Conservation (phyloP, 2,888 invertebrate genomes). For the Chromoteleia sp. region DNA sequence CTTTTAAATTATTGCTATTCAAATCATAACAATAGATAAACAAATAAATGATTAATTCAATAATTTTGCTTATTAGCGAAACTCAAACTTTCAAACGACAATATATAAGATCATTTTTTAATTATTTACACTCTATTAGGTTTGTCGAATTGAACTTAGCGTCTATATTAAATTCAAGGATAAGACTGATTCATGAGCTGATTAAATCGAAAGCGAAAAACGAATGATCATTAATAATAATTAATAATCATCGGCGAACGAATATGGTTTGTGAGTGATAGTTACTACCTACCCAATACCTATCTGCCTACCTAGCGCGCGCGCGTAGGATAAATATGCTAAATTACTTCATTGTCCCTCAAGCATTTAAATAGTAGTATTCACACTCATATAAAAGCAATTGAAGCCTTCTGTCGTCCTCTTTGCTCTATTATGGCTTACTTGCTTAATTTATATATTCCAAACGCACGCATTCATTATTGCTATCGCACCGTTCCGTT, state of each 20-base stretch:
- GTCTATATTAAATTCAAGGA: conserved; percentile 35
- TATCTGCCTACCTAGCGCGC: conserved; percentile 43
- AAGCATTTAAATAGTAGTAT: conserved; percentile 65
- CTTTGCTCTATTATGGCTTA: conserved; percentile 59
- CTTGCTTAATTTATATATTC: conserved; percentile 50
- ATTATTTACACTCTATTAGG: conserved; percentile 10
- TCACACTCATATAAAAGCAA: conserved; percentile 58
- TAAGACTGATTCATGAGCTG: conserved; percentile 25
- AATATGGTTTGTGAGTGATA: conserved; percentile 42
- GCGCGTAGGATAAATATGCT: conserved; percentile 66
- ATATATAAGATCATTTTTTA: no score
- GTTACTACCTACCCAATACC: conserved; percentile 58
- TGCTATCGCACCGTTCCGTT: conserved; percentile 40
- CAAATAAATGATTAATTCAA: no score
- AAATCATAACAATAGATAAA: no score
- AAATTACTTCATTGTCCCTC: conserved; percentile 60
- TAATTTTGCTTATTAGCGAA: no score
- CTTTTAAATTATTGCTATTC: no score
- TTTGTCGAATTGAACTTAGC: not conserved
- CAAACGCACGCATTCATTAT: conserved; percentile 21
- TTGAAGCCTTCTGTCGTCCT: conserved; percentile 61
- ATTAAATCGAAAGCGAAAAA: conserved; percentile 32
- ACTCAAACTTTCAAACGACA: no score
- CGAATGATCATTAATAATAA: conserved; percentile 47
- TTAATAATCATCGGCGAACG: conserved; percentile 37